These are phyloP conservation scores for Merodon equestris DNA, from an alignment of 2,888 invertebrate species.

Conservation along the genomic window DNA sequence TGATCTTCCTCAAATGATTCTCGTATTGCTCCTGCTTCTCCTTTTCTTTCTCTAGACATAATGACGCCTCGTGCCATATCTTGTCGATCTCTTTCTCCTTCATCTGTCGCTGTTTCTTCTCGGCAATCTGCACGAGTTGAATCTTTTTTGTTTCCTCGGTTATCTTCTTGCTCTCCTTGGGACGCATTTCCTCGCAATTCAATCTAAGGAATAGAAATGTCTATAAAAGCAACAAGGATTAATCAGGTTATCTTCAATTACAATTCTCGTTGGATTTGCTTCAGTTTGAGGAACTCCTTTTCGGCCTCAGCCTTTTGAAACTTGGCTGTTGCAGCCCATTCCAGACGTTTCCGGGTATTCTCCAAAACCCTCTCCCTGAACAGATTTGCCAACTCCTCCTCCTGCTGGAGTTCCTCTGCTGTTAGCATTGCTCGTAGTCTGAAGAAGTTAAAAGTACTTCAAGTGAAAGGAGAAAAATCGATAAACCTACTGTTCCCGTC, in stretches of 20 bases:
- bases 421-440: slow-evolving; percentile 36
- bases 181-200: slow-evolving; percentile 59
- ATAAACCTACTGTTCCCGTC: slow-evolving; percentile 14
- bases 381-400: slow-evolving; percentile 54
- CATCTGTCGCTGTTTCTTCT: slow-evolving; percentile 44
- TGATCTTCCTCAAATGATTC: slow-evolving; percentile 40
- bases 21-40: slow-evolving; percentile 54
- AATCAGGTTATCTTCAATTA: slow-evolving; percentile 9
- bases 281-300: slow-evolving; percentile 44
- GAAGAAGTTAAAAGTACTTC: neutral
- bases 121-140: slow-evolving; percentile 53
- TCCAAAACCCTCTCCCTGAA: slow-evolving; percentile 40
- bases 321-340: slow-evolving; percentile 46
- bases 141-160: slow-evolving; percentile 45
- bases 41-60: slow-evolving; percentile 40
- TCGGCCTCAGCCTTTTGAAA: slow-evolving; percentile 52
- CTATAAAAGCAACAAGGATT: neutral
- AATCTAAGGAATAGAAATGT: neutral
- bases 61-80: slow-evolving; percentile 51
- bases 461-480: neutral
- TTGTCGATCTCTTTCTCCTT: slow-evolving; percentile 59
- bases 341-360: slow-evolving; percentile 47
- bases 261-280: slow-evolving; percentile 57
- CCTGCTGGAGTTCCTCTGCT: slow-evolving; percentile 41
- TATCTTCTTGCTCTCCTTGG: slow-evolving; percentile 45